phyloP scores from a whole-genome alignment of 2,113 vertebrate species.

The crab-eating macaque (Macaca fascicularis) region DNA sequence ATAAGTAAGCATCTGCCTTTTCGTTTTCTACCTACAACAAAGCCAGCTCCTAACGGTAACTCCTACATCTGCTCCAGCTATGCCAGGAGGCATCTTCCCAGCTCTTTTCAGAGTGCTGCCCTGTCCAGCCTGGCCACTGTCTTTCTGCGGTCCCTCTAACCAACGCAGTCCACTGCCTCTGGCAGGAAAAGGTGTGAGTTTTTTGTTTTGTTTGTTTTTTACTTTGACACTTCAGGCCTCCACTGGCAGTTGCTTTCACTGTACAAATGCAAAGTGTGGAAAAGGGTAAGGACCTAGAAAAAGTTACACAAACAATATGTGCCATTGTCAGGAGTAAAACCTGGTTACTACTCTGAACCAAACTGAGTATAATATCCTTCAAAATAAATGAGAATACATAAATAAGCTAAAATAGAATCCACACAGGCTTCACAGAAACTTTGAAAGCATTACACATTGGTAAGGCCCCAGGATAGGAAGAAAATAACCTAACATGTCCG shows the following conservation, averaged over 20 bases:
- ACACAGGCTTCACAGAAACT: neutral
- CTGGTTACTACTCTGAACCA: neutral
- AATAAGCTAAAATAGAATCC: constrained; percentile 49
- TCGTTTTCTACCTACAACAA: neutral
- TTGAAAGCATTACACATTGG: neutral
- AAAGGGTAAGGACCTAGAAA: neutral
- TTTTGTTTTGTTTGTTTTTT: neutral
- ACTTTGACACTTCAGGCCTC: neutral
- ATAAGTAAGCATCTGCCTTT: constrained; percentile 2
- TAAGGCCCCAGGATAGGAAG: neutral
- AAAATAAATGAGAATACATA: constrained; percentile 24
- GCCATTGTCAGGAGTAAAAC: neutral
- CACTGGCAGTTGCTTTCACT: neutral
- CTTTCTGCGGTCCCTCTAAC: constrained; percentile 39
- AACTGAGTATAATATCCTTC: neutral
- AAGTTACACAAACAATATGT: neutral
- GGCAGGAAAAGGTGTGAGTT: neutral
- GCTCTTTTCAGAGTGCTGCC: neutral
- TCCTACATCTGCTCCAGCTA: neutral
- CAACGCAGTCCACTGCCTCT: neutral
- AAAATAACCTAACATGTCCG: neutral
- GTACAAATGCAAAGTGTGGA: neutral
- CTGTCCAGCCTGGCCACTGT: neutral
- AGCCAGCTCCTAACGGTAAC: neutral
- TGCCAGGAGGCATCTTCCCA: accelerated